Conservation (phyloP, 2,797 vertebrate species). For the Bothrops alternatus region DNA sequence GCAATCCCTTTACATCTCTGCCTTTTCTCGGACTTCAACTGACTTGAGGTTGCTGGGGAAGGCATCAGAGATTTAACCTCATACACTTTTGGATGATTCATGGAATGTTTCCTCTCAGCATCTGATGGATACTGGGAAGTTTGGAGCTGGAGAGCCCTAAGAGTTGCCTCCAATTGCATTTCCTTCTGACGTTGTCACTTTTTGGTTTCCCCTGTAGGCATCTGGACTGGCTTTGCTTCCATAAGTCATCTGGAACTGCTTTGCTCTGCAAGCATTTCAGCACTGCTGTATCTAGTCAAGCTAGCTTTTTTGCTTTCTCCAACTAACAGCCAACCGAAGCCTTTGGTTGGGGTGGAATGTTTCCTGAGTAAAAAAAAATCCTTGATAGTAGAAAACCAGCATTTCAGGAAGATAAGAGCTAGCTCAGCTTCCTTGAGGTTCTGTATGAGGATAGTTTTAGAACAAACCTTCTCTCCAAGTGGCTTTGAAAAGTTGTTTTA, state of each 20-base stretch:
- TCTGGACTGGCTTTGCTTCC: constrained; percentile 2
- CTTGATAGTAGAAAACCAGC: background rate
- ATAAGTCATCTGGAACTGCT: constrained; percentile 6
- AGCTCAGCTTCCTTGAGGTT: background rate
- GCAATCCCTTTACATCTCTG: background rate
- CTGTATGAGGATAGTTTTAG: background rate
- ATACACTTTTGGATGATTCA: background rate
- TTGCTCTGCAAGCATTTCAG: background rate
- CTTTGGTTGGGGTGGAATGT: background rate
- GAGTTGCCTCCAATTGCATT: background rate
- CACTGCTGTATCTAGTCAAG: background rate
- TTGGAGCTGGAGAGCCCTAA: background rate
- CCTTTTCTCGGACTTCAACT: background rate
- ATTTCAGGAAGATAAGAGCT: background rate
- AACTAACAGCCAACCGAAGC: background rate
- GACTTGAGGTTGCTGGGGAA: background rate
- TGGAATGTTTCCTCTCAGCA: background rate
- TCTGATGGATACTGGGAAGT: background rate
- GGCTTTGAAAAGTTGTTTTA: background rate
- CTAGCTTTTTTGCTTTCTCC: background rate
- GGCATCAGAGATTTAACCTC: background rate
- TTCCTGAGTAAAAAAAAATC: background rate
- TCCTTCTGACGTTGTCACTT: background rate
- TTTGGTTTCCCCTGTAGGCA: background rate
- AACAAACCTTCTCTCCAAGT: background rate